phyloP scores from a whole-genome alignment of 2,797 vertebrate species.

The Euthynnus affinis region DNA sequence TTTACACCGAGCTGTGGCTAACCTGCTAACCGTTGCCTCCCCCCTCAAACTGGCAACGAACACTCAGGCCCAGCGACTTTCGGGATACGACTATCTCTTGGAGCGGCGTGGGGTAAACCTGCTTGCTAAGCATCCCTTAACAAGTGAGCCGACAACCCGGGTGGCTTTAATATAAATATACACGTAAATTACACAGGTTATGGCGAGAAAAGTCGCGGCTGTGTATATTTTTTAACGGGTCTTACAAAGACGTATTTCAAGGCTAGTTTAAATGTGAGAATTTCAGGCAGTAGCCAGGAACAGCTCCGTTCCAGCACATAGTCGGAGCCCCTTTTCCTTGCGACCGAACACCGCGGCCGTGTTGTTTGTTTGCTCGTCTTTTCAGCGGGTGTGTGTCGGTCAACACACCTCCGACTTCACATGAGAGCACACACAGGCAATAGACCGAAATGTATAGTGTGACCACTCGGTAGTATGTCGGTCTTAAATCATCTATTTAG shows the following conservation, averaged over 20 bases:
- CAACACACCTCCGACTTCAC: conserved; percentile 8
- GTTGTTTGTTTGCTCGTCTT: conserved; percentile 61
- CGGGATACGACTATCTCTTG: conserved; percentile 42
- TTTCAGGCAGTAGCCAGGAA: conserved; percentile 15
- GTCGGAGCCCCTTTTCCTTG: conserved; percentile 69
- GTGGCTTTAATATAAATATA: fast-evolving
- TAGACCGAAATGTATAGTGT: fast-evolving
- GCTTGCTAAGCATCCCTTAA: conserved; percentile 53
- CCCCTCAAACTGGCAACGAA: conserved; percentile 24
- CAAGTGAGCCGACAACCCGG: conserved; percentile 2
- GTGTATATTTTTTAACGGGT: fast-evolving
- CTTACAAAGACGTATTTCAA: fast-evolving
- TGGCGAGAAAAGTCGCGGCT: fast-evolving
- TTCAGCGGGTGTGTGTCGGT: conserved; percentile 13
- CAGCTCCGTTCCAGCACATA: conserved; percentile 64
- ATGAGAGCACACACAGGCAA: neutral
- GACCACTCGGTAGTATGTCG: neutral
- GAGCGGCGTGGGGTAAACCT: conserved; percentile 20
- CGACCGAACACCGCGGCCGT: conserved; percentile 46
- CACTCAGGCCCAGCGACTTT: conserved; percentile 60
- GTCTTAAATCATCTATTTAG: fast-evolving
- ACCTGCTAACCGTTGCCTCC: conserved; percentile 1
- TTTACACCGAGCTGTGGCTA: conserved; percentile 4
- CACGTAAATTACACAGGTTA: fast-evolving
- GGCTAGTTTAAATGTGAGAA: neutral